Conservation (phyloP, 1,140 invertebrate species). For the Hydropsyche tenuis region DNA sequence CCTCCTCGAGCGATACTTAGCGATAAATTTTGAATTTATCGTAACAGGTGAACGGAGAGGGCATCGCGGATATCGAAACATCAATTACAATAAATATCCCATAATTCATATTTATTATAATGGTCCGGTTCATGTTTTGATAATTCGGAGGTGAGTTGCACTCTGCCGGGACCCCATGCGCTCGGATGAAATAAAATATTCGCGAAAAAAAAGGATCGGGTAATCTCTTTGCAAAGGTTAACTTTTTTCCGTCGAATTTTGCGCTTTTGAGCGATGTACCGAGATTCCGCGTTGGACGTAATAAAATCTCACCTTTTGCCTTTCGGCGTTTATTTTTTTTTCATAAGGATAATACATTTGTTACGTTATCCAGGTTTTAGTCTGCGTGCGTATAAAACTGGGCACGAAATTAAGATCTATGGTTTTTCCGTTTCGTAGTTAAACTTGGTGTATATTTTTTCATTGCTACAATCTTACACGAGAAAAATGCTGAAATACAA, state of each 20-base stretch:
- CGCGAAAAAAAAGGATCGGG: too few relatives aligned
- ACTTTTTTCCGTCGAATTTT: too few relatives aligned
- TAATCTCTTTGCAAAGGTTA: too few relatives aligned
- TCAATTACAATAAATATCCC: slow-evolving; percentile 49
- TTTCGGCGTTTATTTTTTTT: neutral
- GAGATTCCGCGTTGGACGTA: too few relatives aligned
- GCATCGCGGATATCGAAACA: slow-evolving; percentile 42
- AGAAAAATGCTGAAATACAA: slow-evolving; percentile 1
- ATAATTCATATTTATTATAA: slow-evolving; percentile 50
- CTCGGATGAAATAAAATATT: too few relatives aligned
- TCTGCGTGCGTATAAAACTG: neutral
- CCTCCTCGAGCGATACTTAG: slow-evolving; percentile 33
- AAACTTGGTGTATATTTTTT: slow-evolving; percentile 38
- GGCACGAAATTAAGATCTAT: slow-evolving; percentile 35
- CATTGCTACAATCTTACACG: slow-evolving; percentile 22
- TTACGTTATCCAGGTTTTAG: neutral
- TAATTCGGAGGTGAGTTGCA: slow-evolving; percentile 32
- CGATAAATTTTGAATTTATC: slow-evolving; percentile 38
- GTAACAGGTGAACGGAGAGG: slow-evolving; percentile 35
- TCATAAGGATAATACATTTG: slow-evolving; percentile 5
- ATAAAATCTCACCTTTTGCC: too few relatives aligned
- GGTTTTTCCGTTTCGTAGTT: slow-evolving; percentile 30
- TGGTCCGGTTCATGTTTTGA: slow-evolving; percentile 47
- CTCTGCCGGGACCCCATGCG: too few relatives aligned
- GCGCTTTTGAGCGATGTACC: too few relatives aligned